phyloP scores from a whole-genome alignment of 2,113 vertebrate genomes.

The Morone saxatilis region DNA sequence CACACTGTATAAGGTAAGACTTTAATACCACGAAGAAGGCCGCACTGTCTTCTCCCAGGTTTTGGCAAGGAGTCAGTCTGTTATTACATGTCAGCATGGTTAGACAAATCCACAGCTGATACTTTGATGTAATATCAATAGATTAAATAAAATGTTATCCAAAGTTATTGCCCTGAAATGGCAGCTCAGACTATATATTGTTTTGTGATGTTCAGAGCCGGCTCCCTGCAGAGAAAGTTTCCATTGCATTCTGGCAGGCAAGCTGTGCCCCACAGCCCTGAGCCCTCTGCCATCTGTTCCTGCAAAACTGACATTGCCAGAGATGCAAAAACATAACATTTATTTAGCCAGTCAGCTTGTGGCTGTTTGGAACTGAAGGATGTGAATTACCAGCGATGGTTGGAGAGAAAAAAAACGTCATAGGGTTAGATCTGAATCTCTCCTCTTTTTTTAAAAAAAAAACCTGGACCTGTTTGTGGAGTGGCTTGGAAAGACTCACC shows the following conservation, averaged over 20 bases:
- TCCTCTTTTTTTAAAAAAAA: background rate
- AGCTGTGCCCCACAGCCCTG: slow-evolving; percentile 70
- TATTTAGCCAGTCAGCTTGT: slow-evolving; percentile 60
- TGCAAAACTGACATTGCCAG: slow-evolving; percentile 50
- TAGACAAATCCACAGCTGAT: background rate
- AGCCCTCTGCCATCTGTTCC: slow-evolving; percentile 78
- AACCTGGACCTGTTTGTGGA: slow-evolving; percentile 25
- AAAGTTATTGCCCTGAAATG: background rate
- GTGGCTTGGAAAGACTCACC: slow-evolving; percentile 26
- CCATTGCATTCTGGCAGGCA: slow-evolving; percentile 76
- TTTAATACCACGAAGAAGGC: background rate
- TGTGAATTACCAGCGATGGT: slow-evolving; percentile 7
- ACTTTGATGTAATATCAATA: background rate
- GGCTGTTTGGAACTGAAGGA: slow-evolving; percentile 43
- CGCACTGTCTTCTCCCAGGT: background rate
- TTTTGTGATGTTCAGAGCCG: slow-evolving; percentile 23
- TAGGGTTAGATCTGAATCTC: slow-evolving; percentile 15
- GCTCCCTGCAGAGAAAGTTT: slow-evolving; percentile 74
- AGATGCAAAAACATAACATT: slow-evolving; percentile 60
- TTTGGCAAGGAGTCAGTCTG: slow-evolving; percentile 1
- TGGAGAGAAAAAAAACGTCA: background rate
- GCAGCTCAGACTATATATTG: slow-evolving; percentile 17
- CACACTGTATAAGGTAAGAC: background rate
- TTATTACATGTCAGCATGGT: background rate
- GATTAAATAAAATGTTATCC: background rate